Evolutionary conservation across 2,797 vertebrate genomes (phyloP), one percentile per base, ranked within the genome.

Genomic region (Peromyscus aztecus): DNA sequence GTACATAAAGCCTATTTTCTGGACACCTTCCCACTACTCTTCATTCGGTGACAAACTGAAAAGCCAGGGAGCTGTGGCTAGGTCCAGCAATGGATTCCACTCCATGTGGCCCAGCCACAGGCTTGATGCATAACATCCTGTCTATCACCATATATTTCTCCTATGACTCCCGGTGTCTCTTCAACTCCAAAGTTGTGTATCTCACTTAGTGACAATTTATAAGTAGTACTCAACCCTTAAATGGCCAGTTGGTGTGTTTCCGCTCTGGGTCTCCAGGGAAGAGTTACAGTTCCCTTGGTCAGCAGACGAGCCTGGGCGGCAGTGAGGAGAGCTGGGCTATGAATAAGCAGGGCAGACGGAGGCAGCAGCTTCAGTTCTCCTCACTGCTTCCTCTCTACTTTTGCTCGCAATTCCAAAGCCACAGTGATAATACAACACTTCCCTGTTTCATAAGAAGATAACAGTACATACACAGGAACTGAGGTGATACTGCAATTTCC

Each of bases 361-460:
- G 67, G 31, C 24, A 8, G 85, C 23, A 34, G 34, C 84, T 59
- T 29, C 24, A 14, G 8, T 21, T 83, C 95, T 61, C 55, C 63
- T 40, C 21, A 9, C 2, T 0, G 3, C 94, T 94, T 89, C 97
- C 90, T 86, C 46, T 76, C 71, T 8, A 7, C 55, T 11, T 19
- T 1, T 43, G 16, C 31, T 43, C 75, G 73, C 59, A 81, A 37
- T 27, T 24, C 27, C 61, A 75, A 49, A 93, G 86, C 92, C 96
- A 46, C 94, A 84, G 49, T 80, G 81, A 93, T 0, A 1, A 59
- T 93, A 96, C 67, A 0, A 71, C 96, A 96, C 61, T 24, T 95
- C 78, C 94, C 85, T 78, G 89, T 40, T 85, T 78, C 83, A 87
- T 82, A 65, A 59, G 43, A 90, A 46, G 21, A 84, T 43, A 59